Evolutionary conservation across 2,113 vertebrate genomes (phyloP), one percentile per base, ranked within the genome.

Genomic region (Saccopteryx bilineata): DNA sequence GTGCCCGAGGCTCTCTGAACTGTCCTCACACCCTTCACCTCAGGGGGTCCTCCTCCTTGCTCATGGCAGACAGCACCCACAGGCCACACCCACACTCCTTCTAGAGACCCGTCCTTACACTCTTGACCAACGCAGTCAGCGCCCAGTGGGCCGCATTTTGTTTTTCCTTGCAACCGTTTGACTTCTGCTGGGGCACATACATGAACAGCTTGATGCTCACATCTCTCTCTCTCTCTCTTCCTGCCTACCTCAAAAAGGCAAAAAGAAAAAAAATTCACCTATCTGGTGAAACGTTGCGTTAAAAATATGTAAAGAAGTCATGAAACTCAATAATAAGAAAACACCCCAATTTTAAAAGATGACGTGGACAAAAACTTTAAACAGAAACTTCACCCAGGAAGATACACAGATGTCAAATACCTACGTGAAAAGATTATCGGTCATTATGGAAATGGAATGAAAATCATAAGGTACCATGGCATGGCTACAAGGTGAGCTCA

Each of bases 391-490:
- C 65, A 54, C 19, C 50, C 24, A 56, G 39, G 31, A 21, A 52
- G 28, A 39, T 4, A 28, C 3, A 23, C 5, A 5, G 18, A 24
- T 10, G 33, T 52, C 65, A 69, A 18, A 18, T 26, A 33, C 39
- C 1, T 14, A 5, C 5, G 2, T 26, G 52, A 71, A 24, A 58
- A 19, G n/a, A 39, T 71, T 14, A 28, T 0, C 39, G 31, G 65
- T 4, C 6, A 4, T 11, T 5, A 48, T 0, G 1, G 11, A 74
- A 60, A 48, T 15, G 17, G 7, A 46, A 28, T 10, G 26, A 6
- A 61, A 82, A 63, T 28, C n/a, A 66, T 9, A n/a, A 78, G n/a
- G 19, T 1, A 9, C 23, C 58, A 31, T 56, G 21, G 63, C 13
- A 23, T 39, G 72, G 9, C 13, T 60, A 18, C 21, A 63, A 12